Evolutionary conservation across 2,113 vertebrate species (phyloP).

Genomic region (Ophiodon elongatus): DNA sequence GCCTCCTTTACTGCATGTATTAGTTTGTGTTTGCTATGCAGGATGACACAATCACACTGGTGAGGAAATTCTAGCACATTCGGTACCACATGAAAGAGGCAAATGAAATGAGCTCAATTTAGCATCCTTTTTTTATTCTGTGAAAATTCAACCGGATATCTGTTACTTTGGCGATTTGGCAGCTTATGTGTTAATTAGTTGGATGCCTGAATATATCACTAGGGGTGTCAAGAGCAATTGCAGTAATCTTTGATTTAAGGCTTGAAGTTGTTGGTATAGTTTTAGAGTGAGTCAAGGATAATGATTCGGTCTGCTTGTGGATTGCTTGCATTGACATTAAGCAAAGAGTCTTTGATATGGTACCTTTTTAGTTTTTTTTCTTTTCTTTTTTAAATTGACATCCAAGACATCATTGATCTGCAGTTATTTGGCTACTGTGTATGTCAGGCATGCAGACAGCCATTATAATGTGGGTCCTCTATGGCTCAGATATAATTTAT

Average conservation of each 20-base stretch:
- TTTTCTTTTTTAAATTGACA: neutral
- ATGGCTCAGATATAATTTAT: neutral
- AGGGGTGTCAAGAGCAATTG: neutral
- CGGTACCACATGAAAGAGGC: too few species aligned
- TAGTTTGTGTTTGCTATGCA: neutral
- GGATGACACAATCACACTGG: neutral
- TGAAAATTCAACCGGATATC: neutral
- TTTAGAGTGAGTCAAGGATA: neutral
- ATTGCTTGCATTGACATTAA: neutral
- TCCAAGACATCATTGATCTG: neutral
- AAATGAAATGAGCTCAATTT: neutral
- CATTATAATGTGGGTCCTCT: neutral
- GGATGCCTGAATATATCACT: slow-evolving; percentile 12
- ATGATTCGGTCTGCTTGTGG: neutral
- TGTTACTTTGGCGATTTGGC: slow-evolving; percentile 4
- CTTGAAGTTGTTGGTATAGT: neutral
- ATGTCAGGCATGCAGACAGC: neutral
- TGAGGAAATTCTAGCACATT: neutral
- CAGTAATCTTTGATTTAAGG: slow-evolving; percentile 4
- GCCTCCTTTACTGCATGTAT: neutral
- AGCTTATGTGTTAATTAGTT: slow-evolving; percentile 26
- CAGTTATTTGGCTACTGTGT: neutral
- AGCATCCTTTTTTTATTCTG: neutral
- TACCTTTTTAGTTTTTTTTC: neutral
- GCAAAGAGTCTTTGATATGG: neutral